Evolutionary conservation across 2,888 invertebrate genomes (phyloP).

Genomic region (Lymantria monacha): DNA sequence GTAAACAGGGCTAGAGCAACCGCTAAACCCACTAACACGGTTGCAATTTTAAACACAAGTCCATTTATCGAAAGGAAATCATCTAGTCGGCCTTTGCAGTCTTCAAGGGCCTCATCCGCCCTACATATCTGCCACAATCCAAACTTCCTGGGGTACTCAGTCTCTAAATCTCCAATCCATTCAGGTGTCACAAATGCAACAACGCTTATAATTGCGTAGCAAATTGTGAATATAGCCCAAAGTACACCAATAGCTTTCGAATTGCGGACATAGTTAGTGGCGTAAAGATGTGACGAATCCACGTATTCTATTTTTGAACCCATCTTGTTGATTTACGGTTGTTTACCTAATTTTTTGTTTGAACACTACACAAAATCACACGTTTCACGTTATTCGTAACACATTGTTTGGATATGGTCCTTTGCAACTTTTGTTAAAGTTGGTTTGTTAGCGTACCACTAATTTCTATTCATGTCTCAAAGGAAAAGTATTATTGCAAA

Average conservation of each 20-base stretch:
- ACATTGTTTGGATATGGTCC: constrained; percentile 43
- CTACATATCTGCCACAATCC: constrained; percentile 96
- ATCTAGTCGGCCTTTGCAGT: constrained; percentile 92
- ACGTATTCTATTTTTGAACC: constrained; percentile 96
- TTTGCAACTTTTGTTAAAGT: constrained; percentile 25
- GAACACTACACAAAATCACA: constrained; percentile 37
- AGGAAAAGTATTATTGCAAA: constrained; percentile 49
- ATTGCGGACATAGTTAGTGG: constrained; percentile 94
- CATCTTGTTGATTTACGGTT: constrained; percentile 82
- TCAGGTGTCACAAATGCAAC: constrained; percentile 98
- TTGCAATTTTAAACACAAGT: constrained; percentile 92
- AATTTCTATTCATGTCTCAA: constrained; percentile 55
- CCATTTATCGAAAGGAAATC: constrained; percentile 92
- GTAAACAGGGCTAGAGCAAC: constrained; percentile 93
- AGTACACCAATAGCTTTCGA: constrained; percentile 97
- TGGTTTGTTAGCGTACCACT: constrained; percentile 38
- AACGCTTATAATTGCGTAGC: constrained; percentile 96
- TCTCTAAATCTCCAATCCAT: constrained; percentile 93
- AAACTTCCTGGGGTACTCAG: constrained; percentile 94
- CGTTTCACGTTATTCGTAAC: constrained; percentile 41
- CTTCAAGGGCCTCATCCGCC: constrained; percentile 88
- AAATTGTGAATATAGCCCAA: constrained; percentile 98
- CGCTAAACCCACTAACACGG: constrained; percentile 93
- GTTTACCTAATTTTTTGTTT: constrained; percentile 45
- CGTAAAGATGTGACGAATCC: constrained; percentile 94